phyloP scores from a whole-genome alignment of 2,888 invertebrate genomes.

The Mesopsocus fuscifrons region DNA sequence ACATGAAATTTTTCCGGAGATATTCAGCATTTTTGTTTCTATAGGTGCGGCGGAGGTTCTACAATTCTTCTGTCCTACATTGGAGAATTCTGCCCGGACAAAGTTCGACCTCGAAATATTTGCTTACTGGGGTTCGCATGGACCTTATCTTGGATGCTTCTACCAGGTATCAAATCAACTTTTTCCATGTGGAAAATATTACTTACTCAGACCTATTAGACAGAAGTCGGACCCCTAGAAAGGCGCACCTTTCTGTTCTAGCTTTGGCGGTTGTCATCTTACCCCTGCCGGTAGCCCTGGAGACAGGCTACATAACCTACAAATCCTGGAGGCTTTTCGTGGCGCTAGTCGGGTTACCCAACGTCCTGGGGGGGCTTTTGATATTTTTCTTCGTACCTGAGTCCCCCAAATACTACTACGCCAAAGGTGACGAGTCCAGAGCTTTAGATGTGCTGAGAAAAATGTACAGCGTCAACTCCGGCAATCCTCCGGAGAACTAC shows the following conservation, averaged over 20 bases:
- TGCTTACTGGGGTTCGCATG: conserved; percentile 43
- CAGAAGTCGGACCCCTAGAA: no score
- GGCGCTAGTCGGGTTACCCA: conserved; percentile 41
- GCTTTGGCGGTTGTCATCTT: no score
- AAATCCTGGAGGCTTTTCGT: conserved; percentile 58
- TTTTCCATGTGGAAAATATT: no score
- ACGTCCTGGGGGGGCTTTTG: conserved; percentile 24
- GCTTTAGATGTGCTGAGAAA: conserved; percentile 36
- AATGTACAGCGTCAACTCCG: conserved; percentile 37
- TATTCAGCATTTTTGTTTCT: no score
- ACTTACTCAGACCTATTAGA: no score
- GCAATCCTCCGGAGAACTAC: conserved; percentile 27
- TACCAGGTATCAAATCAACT: conserved; percentile 34
- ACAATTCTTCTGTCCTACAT: conserved; percentile 39
- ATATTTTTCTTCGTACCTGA: conserved; percentile 40
- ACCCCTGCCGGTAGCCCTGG: conserved; percentile 26
- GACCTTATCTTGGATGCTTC: conserved; percentile 36
- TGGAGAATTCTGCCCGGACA: conserved; percentile 40
- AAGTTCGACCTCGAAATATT: conserved; percentile 34
- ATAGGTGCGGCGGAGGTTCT: conserved; percentile 32
- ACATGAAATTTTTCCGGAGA: background rate
- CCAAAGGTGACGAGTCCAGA: conserved; percentile 35
- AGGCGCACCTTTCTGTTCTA: no score
- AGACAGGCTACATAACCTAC: conserved; percentile 27
- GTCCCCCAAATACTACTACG: conserved; percentile 55